Percentiles rank a stretch among this genome's conserved stretches.
These are phyloP conservation scores for Meloidogyne exigua DNA, from an alignment of 1,140 invertebrate species.

Conservation along the genomic window DNA sequence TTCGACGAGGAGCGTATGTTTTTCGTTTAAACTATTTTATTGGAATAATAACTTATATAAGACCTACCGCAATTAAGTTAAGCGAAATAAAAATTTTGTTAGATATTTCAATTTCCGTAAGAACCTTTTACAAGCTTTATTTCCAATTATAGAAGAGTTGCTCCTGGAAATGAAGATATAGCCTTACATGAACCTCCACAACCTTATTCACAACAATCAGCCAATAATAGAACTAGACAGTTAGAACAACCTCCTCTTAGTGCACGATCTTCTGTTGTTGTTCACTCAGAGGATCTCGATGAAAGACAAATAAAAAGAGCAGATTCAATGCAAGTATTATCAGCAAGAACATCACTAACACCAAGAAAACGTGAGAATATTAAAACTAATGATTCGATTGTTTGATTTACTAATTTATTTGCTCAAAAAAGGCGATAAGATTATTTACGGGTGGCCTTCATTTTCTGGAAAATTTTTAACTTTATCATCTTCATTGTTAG, in stretches of 20 bases:
- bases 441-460: not conserved
- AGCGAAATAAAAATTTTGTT: too few species aligned
- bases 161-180: constrained; percentile 1
- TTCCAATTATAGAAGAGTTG: not conserved
- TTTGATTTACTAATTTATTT: not conserved
- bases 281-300: not conserved
- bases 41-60: too few species aligned
- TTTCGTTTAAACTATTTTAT: not conserved
- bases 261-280: not conserved
- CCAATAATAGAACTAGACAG: not conserved
- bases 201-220: not conserved
- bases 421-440: not conserved
- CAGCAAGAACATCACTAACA: not conserved
- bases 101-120: too few species aligned
- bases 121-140: too few species aligned
- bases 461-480: too few species aligned
- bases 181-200: not conserved
- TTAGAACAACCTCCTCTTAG: not conserved
- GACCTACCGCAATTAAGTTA: too few species aligned
- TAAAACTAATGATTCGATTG: not conserved
- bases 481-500: too few species aligned
- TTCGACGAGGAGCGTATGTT: constrained; percentile 1
- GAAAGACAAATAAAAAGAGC: not conserved
- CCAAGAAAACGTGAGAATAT: not conserved
- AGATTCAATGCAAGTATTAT: not conserved